Evolutionary conservation across 1,140 invertebrate species (phyloP), one percentile per base, ranked within the genome.

Genomic region (Eueides isabella): DNA sequence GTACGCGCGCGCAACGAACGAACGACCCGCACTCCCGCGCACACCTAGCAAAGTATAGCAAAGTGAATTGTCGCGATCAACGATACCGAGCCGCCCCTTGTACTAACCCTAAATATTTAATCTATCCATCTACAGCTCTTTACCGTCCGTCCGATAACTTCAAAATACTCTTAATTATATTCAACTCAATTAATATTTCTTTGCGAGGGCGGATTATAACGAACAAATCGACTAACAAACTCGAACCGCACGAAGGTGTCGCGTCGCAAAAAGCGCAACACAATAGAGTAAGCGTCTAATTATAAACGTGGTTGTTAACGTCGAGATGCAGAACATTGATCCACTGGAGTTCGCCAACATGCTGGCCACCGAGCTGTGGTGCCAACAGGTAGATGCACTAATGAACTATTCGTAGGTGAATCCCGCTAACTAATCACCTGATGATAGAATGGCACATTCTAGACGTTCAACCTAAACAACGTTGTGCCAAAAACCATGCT

Each of bases 321-420:
- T 69, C 72, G 81, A 86, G 76, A 92, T 93, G 90, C 90, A 92
- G 89, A 90, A 93, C 89, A 95, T 97, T 93, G 96, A 97, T 94
- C 95, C 96, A 80, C 95, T 95, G 93, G 96, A 97, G 94, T 96
- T 97, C 88, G 96, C 96, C 73, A 96, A 95, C 92, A 96, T 97
- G 90, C 94, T 97, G 80, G 96, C 96, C 81, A 96, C 96, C 89
- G 96, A 97, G 94, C 94, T 97, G 89, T 96, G 96, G 92, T 96
- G 95, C 93, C 91, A 93, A 72, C 96, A 97, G 96, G 96, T 96
- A 96, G 70, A 70, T 35, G 7, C 61, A 11, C n/a, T 62, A 44
- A n/a, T 31, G 6, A 35, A 73, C 26, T 31, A n/a, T 65, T 61
- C 31, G 69, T 41, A 26, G 31, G 41, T 44, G 31, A 35, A 28